Evolutionary conservation across 2,113 vertebrate species (phyloP).

Genomic region (Balaeniceps rex): DNA sequence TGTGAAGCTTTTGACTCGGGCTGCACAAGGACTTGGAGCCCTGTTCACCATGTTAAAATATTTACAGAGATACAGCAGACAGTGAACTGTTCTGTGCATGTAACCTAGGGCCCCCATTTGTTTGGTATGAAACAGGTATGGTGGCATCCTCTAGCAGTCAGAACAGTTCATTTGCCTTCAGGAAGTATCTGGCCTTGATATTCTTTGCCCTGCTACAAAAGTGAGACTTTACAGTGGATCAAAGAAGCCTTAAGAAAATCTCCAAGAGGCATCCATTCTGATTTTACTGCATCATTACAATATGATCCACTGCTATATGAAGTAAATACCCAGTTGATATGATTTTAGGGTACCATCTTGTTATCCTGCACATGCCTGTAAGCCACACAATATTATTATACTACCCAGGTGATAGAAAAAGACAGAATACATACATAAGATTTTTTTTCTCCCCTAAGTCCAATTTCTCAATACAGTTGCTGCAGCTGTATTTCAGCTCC

Average conservation of each 20-base stretch:
- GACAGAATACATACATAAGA: not conserved
- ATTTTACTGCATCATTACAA: not conserved
- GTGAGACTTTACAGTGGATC: not conserved
- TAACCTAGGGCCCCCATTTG: too few species aligned
- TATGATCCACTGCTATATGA: not conserved
- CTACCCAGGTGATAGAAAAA: not conserved
- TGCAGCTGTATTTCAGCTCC: not conserved
- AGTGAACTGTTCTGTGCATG: not conserved
- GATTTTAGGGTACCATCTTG: not conserved
- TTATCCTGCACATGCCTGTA: not conserved
- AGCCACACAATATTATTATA: not conserved
- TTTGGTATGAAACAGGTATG: not conserved
- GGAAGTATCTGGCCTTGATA: not conserved
- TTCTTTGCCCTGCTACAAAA: not conserved
- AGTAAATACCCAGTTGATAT: not conserved
- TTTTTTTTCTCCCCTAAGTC: not conserved
- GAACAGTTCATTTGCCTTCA: too few species aligned
- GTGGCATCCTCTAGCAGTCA: not conserved
- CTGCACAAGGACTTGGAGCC: not conserved
- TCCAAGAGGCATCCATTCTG: not conserved
- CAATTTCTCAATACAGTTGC: not conserved
- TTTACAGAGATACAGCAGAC: not conserved
- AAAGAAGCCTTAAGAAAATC: not conserved
- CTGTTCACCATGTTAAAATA: not conserved
- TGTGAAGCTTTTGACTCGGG: not conserved